phyloP scores from a whole-genome alignment of 2,113 vertebrate species.

The Saguinus imperator region DNA sequence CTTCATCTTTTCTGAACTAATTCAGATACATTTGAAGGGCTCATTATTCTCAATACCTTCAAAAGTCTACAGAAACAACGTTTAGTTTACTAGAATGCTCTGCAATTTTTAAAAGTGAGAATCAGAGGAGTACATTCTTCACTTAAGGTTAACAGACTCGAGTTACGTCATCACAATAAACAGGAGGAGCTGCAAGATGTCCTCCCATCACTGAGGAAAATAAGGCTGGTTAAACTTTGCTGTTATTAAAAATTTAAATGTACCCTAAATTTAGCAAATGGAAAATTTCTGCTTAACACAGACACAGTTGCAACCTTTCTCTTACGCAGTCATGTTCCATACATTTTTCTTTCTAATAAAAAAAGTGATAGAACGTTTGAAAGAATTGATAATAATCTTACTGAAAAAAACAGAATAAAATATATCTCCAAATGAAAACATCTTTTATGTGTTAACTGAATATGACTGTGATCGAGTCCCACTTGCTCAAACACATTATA shows the following conservation, averaged over 20 bases:
- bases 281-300: slow-evolving; percentile 1
- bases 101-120: background rate
- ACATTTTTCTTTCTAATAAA: background rate
- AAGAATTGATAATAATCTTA: background rate
- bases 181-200: background rate
- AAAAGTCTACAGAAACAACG: background rate
- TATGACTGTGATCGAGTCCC: background rate
- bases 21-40: background rate
- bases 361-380: background rate
- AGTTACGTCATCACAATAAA: background rate
- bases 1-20: background rate
- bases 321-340: background rate
- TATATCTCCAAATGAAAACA: background rate
- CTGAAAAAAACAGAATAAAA: background rate
- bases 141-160: background rate
- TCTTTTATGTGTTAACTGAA: slow-evolving; percentile 8
- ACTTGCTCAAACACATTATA: slow-evolving; percentile 20
- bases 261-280: background rate
- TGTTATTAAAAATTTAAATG: background rate
- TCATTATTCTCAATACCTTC: background rate
- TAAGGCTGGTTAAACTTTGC: background rate
- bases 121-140: background rate
- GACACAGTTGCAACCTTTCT: background rate
- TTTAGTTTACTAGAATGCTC: slow-evolving; percentile 14
- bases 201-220: background rate